Evolutionary conservation across 2,797 vertebrate genomes (phyloP).

Genomic region (Arrhamphus sclerolepis): DNA sequence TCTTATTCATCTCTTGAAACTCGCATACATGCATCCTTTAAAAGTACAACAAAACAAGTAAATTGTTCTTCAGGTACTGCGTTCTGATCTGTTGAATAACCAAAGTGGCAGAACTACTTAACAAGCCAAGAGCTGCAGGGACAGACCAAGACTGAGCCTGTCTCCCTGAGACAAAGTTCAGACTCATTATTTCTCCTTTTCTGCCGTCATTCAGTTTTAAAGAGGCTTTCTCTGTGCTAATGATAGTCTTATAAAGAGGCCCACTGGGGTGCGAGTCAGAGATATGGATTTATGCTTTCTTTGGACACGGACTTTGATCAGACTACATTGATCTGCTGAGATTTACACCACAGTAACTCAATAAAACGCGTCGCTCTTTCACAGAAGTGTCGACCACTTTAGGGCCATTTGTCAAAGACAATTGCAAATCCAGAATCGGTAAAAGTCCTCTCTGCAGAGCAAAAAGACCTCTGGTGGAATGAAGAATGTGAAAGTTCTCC

Average conservation of each 20-base stretch:
- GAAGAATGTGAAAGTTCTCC: constrained; percentile 31
- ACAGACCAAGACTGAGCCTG: constrained; percentile 46
- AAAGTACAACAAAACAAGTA: too few relatives aligned
- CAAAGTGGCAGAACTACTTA: constrained; percentile 55
- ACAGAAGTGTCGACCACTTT: constrained; percentile 56
- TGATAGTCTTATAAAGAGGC: constrained; percentile 74
- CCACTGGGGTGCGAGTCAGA: constrained; percentile 66
- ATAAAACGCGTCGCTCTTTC: constrained; percentile 63
- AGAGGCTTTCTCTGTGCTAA: constrained; percentile 70
- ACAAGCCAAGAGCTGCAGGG: constrained; percentile 66
- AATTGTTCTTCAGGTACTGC: constrained; percentile 55
- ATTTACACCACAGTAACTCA: constrained; percentile 73
- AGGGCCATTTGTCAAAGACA: constrained; percentile 68
- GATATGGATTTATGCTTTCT: constrained; percentile 74
- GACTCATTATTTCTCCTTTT: constrained; percentile 75
- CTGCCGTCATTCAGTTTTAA: constrained; percentile 65
- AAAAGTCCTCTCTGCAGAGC: constrained; percentile 38
- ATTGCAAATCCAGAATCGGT: constrained; percentile 53
- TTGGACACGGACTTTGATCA: constrained; percentile 78
- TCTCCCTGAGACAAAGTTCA: constrained; percentile 72
- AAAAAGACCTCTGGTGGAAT: constrained; percentile 10
- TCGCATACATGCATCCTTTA: too few relatives aligned
- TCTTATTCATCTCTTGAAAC: too few relatives aligned
- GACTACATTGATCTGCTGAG: constrained; percentile 76
- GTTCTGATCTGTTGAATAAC: constrained; percentile 58